These are phyloP conservation scores for Nyctalus aviator DNA, from an alignment of 2,797 vertebrate genomes.

Conservation along the genomic window DNA sequence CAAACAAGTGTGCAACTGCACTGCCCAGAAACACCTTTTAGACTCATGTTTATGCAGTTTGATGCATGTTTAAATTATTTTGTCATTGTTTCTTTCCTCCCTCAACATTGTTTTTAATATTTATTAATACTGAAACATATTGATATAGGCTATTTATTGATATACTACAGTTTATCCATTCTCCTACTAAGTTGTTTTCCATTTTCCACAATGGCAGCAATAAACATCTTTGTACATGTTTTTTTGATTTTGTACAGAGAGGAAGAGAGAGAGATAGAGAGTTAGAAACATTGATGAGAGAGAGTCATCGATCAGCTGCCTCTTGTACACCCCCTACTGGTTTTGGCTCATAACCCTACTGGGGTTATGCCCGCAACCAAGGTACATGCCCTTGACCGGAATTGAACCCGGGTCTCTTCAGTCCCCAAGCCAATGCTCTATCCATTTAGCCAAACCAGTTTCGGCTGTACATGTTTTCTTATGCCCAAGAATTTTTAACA, in stretches of 20 bases:
- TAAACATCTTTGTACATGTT: background rate
- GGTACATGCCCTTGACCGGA: too few relatives aligned
- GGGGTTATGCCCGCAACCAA: too few relatives aligned
- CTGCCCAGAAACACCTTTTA: background rate
- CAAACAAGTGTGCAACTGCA: background rate
- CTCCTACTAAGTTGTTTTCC: conserved; percentile 35
- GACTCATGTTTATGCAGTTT: background rate
- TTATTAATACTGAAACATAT: conserved; percentile 9
- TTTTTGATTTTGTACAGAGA: too few relatives aligned
- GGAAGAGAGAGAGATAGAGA: too few relatives aligned
- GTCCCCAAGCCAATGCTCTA: too few relatives aligned
- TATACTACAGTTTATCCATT: background rate
- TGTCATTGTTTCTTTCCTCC: background rate
- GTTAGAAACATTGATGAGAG: too few relatives aligned
- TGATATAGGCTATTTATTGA: background rate
- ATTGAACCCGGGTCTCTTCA: too few relatives aligned
- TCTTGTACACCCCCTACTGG: too few relatives aligned
- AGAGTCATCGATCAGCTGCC: too few relatives aligned
- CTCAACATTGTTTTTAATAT: conserved; percentile 35
- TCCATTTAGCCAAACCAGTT: too few relatives aligned
- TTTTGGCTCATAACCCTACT: too few relatives aligned
- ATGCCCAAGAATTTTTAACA: background rate
- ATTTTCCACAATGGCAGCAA: conserved; percentile 33
- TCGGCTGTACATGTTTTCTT: conserved; percentile 37
- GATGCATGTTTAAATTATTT: background rate